Base-by-base conservation (phyloP, 2,113 vertebrate species). In the Hippocampus zosterae region DNA sequence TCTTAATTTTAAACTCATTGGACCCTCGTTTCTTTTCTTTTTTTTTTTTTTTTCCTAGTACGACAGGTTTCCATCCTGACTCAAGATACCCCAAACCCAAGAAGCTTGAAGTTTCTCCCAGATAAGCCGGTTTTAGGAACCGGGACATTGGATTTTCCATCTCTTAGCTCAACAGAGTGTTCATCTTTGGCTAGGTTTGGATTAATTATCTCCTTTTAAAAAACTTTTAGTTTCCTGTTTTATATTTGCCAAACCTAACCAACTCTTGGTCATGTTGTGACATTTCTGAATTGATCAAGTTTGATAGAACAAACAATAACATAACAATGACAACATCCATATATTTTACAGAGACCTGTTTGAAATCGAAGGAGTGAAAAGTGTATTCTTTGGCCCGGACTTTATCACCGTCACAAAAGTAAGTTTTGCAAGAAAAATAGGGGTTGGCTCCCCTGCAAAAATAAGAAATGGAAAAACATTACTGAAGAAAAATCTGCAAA, bases 361-460 rank as follows among this genome's bases (percentile, higher is more conserved):
- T 88, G 87, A 92, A 80, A 90, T 94, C n/a, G 90, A 93, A 73
- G 93, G 93, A 52, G 91, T 94, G 16, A 92, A 92, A 82, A 92
- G 92, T 89, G 92, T 94, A 50, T 94, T 94, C 80, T 93, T 92
- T 80, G 93, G 93, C 15, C 92, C 92, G 2, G 92, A 94, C 82
- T 94, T 94, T 70, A 92, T 94, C 67, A 94, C 93, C 33, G 73
- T 94, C 67, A 93, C 92, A 10, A 94, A 93, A 91, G 93, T 93
- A 89, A 72, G 75, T 60, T 25, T 62, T 33, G 15, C 19, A 16
- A 62, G 33, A 37, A 37, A 37, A 6, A 37, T 37, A 37, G 33
- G 5, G 33, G 33, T 37, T 37, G 33, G 33, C 33, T 37, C 33
- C 33, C 33, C 33, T 37, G 33, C 33, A 37, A 37, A 37, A 37